Percentiles rank a stretch among this genome's conserved stretches.
phyloP scores from a whole-genome alignment of 2,888 invertebrate genomes.

The Oxytorus armatus region DNA sequence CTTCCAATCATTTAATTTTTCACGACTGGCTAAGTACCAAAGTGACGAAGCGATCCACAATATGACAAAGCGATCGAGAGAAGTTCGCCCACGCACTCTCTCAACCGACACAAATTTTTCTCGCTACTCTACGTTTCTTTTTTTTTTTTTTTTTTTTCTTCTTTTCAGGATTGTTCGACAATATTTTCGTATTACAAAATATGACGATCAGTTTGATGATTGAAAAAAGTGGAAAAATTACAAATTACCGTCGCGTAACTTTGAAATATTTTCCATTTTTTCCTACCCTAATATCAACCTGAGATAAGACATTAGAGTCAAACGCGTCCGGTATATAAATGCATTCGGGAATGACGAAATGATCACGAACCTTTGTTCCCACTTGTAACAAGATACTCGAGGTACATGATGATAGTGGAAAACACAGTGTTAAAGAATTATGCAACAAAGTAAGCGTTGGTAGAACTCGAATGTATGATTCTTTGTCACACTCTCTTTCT shows the following conservation, averaged over 20 bases:
- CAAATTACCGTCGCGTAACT: too few relatives aligned
- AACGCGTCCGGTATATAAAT: too few relatives aligned
- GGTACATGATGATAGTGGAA: background rate
- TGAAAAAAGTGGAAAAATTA: background rate
- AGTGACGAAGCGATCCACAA: constrained; percentile 34
- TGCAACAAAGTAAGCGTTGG: constrained; percentile 33
- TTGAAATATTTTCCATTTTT: too few relatives aligned
- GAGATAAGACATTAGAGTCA: too few relatives aligned
- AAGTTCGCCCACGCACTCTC: constrained; percentile 32
- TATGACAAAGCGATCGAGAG: constrained; percentile 26
- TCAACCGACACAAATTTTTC: constrained; percentile 1
- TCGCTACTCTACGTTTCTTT: too few relatives aligned
- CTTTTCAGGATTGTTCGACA: background rate
- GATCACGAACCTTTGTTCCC: background rate
- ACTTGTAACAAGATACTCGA: constrained; percentile 58
- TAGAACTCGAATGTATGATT: constrained; percentile 13
- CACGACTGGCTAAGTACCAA: constrained; percentile 35
- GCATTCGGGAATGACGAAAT: background rate
- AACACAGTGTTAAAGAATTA: constrained; percentile 3
- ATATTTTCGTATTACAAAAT: too few relatives aligned
- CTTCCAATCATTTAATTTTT: constrained; percentile 28
- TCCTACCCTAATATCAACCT: too few relatives aligned
- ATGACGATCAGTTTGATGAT: too few relatives aligned
- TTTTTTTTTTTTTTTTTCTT: constrained; percentile 3
- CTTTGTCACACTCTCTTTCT: background rate